phyloP scores from a whole-genome alignment of 2,888 invertebrate genomes.

The Cephus pulcher region DNA sequence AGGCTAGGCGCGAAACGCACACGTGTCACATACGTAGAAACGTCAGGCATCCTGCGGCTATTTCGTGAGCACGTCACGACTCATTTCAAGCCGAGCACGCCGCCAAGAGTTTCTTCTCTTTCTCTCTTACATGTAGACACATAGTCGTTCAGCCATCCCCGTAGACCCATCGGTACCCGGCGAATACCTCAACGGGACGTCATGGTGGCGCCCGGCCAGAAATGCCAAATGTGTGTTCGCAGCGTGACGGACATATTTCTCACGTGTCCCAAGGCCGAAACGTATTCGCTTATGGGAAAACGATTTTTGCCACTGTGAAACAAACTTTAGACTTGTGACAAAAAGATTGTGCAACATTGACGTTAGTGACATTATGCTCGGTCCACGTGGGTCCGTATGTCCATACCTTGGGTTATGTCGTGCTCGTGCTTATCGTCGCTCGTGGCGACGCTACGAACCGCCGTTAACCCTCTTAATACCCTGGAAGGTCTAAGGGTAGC shows the following conservation, averaged over 20 bases:
- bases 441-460: background rate
- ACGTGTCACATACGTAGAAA: constrained; percentile 14
- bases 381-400: background rate
- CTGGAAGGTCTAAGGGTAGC: background rate
- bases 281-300: background rate
- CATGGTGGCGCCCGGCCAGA: constrained; percentile 30
- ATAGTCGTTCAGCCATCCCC: background rate
- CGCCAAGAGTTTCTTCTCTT: background rate
- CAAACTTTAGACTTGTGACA: background rate
- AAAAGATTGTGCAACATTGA: background rate
- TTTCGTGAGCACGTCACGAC: constrained; percentile 27
- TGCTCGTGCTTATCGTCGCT: constrained; percentile 2
- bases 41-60: constrained; percentile 13
- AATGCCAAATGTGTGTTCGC: constrained; percentile 21
- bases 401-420: background rate
- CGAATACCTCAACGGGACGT: background rate
- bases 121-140: background rate
- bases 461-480: constrained; percentile 6
- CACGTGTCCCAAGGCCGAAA: background rate
- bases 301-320: background rate
- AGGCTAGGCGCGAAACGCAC: background rate
- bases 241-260: background rate
- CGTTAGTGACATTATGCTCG: background rate
- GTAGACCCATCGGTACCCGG: constrained; percentile 3
- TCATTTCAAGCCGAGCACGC: constrained; percentile 17